Evolutionary conservation across 2,113 vertebrate species (phyloP).

Genomic region (Tragelaphus buxtoni): DNA sequence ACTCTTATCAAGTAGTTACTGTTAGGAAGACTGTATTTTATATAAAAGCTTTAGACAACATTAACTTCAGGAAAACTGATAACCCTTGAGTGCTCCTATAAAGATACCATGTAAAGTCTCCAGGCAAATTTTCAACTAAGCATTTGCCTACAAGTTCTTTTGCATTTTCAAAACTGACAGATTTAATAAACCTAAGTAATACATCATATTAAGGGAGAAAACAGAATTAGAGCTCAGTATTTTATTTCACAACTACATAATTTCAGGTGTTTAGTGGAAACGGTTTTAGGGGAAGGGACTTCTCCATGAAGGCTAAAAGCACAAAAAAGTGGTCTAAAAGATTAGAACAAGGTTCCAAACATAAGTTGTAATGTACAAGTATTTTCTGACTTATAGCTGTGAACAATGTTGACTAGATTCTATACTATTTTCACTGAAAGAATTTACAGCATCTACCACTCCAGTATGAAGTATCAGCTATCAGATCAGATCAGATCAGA

Average conservation of each 20-base stretch:
- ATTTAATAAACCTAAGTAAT: neutral
- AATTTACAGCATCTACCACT: neutral
- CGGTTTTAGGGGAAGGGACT: neutral
- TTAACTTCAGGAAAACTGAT: neutral
- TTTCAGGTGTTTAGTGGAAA: neutral
- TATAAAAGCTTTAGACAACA: neutral
- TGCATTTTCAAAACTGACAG: constrained; percentile 4
- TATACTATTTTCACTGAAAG: constrained; percentile 26
- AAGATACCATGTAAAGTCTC: neutral
- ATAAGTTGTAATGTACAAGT: neutral
- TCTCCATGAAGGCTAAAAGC: neutral
- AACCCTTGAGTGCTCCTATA: neutral
- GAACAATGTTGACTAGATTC: neutral
- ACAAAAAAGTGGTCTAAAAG: neutral
- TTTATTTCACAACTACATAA: neutral
- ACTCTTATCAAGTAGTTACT: neutral
- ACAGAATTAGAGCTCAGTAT: neutral
- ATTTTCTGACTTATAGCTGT: neutral
- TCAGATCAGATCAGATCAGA: neutral
- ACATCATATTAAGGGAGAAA: neutral
- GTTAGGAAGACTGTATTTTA: neutral
- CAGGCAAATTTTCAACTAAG: neutral
- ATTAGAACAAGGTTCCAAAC: neutral
- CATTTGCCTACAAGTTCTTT: neutral
- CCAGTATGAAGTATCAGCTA: neutral